A percentile compares a stretch with the other conserved stretches of the same genome.
Conservation (phyloP, 2,113 vertebrate species). For the Indicator indicator region DNA sequence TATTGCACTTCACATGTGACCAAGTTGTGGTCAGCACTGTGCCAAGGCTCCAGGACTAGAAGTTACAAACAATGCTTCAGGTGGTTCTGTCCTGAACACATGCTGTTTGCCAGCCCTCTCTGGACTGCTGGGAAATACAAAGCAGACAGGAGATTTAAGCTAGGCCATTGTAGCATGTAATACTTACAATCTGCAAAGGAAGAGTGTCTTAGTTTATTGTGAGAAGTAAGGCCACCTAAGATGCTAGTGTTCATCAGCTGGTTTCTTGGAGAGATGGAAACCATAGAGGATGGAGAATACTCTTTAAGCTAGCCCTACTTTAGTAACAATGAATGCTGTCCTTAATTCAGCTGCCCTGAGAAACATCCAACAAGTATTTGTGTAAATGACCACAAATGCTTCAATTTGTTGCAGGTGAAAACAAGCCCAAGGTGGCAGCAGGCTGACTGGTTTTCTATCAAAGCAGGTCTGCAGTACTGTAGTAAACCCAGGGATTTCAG, state of each 20-base stretch:
- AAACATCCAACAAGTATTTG: not conserved
- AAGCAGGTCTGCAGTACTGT: not conserved
- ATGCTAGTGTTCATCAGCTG: not conserved
- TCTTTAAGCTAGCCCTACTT: not conserved
- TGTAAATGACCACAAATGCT: not conserved
- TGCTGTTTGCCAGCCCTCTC: not conserved
- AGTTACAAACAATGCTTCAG: fast-evolving
- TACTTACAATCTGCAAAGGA: not conserved
- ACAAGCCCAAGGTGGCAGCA: not conserved
- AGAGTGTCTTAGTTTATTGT: not conserved
- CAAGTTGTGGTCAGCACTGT: fast-evolving
- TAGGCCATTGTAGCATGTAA: not conserved
- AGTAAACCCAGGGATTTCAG: not conserved
- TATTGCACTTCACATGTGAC: not conserved
- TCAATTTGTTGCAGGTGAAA: not conserved
- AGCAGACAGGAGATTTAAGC: not conserved
- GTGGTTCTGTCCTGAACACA: not conserved
- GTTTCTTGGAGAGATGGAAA: not conserved
- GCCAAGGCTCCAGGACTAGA: fast-evolving
- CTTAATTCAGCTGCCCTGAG: not conserved
- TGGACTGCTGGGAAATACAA: not conserved
- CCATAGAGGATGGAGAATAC: not conserved
- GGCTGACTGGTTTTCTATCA: not conserved
- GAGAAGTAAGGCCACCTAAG: fast-evolving
- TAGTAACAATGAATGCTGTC: not conserved